phyloP scores from a whole-genome alignment of 2,797 vertebrate genomes.

The Malurus leucopterus region DNA sequence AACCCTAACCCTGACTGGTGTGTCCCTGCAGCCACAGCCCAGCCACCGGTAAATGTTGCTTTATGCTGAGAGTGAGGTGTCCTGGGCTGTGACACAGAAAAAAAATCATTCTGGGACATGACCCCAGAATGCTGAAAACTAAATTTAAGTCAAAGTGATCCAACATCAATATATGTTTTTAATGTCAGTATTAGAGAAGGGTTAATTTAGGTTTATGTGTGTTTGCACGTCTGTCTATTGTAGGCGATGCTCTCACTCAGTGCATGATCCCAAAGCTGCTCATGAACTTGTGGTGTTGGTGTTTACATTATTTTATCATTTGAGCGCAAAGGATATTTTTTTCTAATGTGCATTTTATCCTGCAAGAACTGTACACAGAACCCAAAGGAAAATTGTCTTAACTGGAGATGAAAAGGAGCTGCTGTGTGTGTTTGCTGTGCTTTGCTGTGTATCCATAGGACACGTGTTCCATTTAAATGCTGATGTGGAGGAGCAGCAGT shows the following conservation, averaged over 20 bases:
- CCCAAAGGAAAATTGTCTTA: neutral
- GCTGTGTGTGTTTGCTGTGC: neutral
- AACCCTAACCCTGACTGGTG: rapidly evolving
- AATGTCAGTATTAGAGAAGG: neutral
- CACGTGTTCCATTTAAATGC: rapidly evolving
- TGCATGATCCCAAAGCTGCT: conserved; percentile 8
- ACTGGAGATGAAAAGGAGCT: neutral
- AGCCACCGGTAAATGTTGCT: rapidly evolving
- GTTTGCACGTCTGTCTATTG: neutral
- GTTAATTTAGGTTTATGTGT: neutral
- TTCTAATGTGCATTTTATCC: neutral
- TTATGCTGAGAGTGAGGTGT: neutral
- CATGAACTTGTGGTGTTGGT: neutral
- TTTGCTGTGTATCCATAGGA: neutral
- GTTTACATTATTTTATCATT: neutral
- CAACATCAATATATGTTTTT: neutral
- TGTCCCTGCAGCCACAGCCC: neutral
- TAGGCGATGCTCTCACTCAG: neutral
- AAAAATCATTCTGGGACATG: neutral
- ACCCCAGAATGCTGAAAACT: neutral
- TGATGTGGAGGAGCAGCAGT: neutral
- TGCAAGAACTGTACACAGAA: neutral
- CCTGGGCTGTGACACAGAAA: neutral
- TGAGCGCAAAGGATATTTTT: neutral
- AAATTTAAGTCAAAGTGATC: neutral